Evolutionary conservation across 2,888 invertebrate species (phyloP), one percentile per base, ranked within the genome.

Genomic region (Tachystola acroxantha): DNA sequence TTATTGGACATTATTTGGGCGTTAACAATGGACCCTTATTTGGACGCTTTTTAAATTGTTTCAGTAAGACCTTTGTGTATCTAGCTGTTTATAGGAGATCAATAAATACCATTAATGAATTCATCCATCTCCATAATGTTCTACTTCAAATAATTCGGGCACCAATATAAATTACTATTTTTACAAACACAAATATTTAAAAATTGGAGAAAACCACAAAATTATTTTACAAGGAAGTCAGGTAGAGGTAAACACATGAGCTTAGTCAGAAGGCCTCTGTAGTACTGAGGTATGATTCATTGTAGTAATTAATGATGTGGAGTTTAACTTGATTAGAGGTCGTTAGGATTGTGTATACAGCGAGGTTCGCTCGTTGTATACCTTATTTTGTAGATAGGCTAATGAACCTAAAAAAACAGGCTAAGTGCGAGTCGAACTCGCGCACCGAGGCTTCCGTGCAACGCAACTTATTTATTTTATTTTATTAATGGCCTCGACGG

Each of bases 301-400:
- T 24, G 24, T 13, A 19, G 10, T 10, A 37, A 33, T 34, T 37
- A 40, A 9, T 22, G 24, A 5, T 10, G 10, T 11, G 34, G 36
- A 36, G 27, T 43, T 32, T 51, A 55, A 55, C 43, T 59, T 62
- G 62, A 70, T 71, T 69, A 66, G 55, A 47, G 46, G 57, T 61
- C 28, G 53, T 67, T 64, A 67, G 28, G 22, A n/a, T n/a, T n/a
- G n/a, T n/a, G n/a, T n/a, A n/a, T n/a, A n/a, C n/a, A n/a, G n/a
- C n/a, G n/a, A 22, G 1, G 7, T 13, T n/a, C n/a, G 14, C 5
- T 22, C 7, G 14, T 14, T 24, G n/a, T n/a, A 2, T 24, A 24
- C 2, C 2, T 2, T 24, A 4, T 4, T 2, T 24, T 24, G n/a
- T 24, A 24, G n/a, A 16, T 16, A 6, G 24, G 3, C n/a, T 24